A percentile compares a stretch with the other conserved stretches of the same genome.
phyloP scores from a whole-genome alignment of 2,888 invertebrate genomes.

The Drosophila siamana region DNA sequence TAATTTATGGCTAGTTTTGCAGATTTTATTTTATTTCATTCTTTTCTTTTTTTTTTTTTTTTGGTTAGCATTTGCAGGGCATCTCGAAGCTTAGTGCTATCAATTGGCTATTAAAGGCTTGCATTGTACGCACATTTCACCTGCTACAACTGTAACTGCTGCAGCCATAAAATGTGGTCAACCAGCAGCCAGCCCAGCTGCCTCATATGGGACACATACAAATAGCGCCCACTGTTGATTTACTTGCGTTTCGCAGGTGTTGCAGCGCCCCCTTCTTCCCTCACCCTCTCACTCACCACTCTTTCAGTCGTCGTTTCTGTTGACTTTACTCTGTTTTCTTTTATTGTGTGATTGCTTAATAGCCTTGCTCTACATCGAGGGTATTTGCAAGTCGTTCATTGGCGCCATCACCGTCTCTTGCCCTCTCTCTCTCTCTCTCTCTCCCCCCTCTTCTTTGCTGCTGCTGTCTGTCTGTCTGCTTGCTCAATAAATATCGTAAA shows the following conservation, averaged over 20 bases:
- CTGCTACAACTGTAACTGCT: constrained; percentile 32
- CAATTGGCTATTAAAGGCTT: constrained; percentile 14
- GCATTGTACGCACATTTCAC: constrained; percentile 28
- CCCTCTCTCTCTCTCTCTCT: background rate
- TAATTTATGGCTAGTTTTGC: background rate
- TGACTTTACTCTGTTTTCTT: background rate
- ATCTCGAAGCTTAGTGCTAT: constrained; percentile 7
- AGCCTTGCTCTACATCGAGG: constrained; percentile 9
- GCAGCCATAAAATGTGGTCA: constrained; percentile 52
- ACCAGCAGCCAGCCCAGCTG: background rate
- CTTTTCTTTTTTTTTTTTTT: background rate
- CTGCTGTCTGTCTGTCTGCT: constrained; percentile 10
- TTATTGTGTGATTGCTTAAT: constrained; percentile 3
- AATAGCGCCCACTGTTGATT: constrained; percentile 39
- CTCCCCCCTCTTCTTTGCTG: background rate
- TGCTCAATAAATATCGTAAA: constrained; percentile 66
- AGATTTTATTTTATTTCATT: no score
- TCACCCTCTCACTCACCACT: background rate
- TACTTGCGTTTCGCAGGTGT: constrained; percentile 10
- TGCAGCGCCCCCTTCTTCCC: background rate
- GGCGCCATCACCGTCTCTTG: no score
- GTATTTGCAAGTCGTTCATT: constrained; percentile 32
- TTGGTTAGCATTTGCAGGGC: constrained; percentile 5
- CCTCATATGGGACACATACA: constrained; percentile 18
- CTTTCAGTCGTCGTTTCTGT: background rate